Conservation (phyloP, 2,888 invertebrate species). For the Cryptophagus acutangulus region DNA sequence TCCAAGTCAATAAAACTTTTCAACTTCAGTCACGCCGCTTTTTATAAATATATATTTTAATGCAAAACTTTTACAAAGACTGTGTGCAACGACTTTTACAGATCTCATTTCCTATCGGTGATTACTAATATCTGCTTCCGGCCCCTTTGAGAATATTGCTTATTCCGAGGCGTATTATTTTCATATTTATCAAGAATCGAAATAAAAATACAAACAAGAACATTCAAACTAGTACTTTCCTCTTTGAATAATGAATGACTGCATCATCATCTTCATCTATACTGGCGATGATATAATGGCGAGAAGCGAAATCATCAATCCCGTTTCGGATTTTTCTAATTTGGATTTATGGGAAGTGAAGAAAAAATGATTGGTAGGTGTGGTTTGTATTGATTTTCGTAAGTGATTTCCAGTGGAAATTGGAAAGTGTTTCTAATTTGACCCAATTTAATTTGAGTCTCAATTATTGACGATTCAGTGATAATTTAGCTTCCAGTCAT, state of each 20-base stretch:
- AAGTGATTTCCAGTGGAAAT: constrained; percentile 35
- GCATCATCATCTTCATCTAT: no score
- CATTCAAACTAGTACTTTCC: no score
- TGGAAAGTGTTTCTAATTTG: constrained; percentile 36
- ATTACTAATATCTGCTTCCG: constrained; percentile 27
- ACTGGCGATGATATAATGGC: no score
- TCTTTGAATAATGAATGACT: no score
- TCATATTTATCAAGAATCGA: background rate
- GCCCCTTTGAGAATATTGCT: constrained; percentile 20
- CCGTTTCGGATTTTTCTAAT: no score
- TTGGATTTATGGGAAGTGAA: no score
- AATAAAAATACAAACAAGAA: constrained; percentile 1
- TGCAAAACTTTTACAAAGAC: no score
- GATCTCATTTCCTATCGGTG: constrained; percentile 30
- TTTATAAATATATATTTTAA: no score
- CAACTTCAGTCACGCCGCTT: no score
- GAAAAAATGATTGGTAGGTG: background rate
- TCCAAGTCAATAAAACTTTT: no score
- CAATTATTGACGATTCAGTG: constrained; percentile 5
- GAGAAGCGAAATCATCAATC: no score
- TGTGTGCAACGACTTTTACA: constrained; percentile 18
- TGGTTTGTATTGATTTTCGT: constrained; percentile 15
- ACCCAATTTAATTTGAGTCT: constrained; percentile 35
- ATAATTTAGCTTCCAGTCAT: constrained; percentile 4
- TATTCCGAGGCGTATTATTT: constrained; percentile 6